Conservation (phyloP, 2,888 invertebrate species). For the Thecophora atra region DNA sequence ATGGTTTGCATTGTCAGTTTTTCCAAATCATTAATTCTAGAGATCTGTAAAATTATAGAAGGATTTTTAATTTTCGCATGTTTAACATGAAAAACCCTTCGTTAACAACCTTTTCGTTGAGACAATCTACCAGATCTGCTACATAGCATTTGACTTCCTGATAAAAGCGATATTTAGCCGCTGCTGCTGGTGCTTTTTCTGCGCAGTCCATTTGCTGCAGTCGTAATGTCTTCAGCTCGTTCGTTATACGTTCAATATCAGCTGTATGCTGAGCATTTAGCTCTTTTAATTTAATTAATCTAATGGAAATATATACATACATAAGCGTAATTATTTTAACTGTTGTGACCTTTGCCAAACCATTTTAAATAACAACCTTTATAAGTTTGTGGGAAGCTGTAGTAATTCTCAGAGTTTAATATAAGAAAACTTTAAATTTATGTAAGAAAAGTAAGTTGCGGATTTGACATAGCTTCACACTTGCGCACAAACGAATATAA, state of each 20-base stretch:
- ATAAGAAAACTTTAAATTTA: too few species aligned
- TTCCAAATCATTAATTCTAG: slow-evolving; percentile 80
- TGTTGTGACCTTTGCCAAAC: too few species aligned
- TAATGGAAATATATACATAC: too few species aligned
- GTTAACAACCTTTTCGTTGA: slow-evolving; percentile 88
- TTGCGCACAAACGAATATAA: too few species aligned
- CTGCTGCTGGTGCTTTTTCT: slow-evolving; percentile 70
- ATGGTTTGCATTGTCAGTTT: slow-evolving; percentile 78
- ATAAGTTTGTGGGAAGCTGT: too few species aligned
- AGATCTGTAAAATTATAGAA: slow-evolving; percentile 67
- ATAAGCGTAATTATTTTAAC: too few species aligned
- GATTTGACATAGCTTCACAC: too few species aligned
- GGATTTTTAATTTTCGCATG: too few species aligned
- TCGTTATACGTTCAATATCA: slow-evolving; percentile 65
- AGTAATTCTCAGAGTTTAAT: too few species aligned
- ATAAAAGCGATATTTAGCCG: slow-evolving; percentile 89
- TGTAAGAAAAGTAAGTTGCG: too few species aligned
- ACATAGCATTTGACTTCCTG: slow-evolving; percentile 96
- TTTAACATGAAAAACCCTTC: background rate
- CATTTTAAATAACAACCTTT: too few species aligned
- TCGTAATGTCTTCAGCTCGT: slow-evolving; percentile 64
- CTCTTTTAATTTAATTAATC: slow-evolving; percentile 71
- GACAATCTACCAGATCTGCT: slow-evolving; percentile 95
- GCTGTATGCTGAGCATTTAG: slow-evolving; percentile 66
- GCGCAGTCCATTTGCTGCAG: slow-evolving; percentile 68